A percentile compares a stretch with the other conserved stretches of the same genome.
Conservation (phyloP, 2,113 vertebrate species). For the Pedionomus torquatus region DNA sequence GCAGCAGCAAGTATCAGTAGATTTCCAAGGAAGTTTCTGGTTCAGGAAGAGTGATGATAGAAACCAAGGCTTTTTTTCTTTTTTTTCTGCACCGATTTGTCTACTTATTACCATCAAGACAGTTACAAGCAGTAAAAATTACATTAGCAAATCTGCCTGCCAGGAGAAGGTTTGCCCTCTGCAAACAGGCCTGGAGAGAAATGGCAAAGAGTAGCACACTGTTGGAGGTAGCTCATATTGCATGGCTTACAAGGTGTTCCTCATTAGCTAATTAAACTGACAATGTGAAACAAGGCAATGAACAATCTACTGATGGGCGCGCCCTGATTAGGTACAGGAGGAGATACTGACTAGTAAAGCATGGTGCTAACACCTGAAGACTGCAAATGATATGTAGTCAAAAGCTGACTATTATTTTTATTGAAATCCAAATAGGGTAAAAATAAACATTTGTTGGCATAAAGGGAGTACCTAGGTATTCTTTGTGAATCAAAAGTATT, state of each 20-base stretch:
- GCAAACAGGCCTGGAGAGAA: fast-evolving
- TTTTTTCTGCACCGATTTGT: fast-evolving
- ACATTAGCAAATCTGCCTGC: fast-evolving
- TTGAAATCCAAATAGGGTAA: not conserved
- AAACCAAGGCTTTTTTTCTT: not conserved
- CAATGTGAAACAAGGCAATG: not conserved
- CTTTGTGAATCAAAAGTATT: not conserved
- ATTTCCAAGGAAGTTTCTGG: not conserved
- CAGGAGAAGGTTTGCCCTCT: fast-evolving
- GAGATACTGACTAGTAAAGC: not conserved
- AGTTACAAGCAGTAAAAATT: not conserved
- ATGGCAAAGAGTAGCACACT: fast-evolving
- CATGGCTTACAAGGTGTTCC: not conserved
- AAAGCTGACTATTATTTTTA: not conserved
- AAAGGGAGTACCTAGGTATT: fast-evolving
- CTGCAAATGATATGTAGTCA: not conserved
- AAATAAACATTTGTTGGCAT: not conserved
- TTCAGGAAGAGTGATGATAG: fast-evolving
- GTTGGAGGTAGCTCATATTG: not conserved
- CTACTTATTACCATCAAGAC: not conserved
- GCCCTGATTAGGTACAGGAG: not conserved
- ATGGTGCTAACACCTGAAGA: not conserved
- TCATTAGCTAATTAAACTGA: not conserved
- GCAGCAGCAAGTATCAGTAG: not conserved
- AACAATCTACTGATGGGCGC: not conserved